Evolutionary conservation across 2,888 invertebrate species (phyloP), one percentile per base, ranked within the genome.

Genomic region (Eupithecia vulgata): DNA sequence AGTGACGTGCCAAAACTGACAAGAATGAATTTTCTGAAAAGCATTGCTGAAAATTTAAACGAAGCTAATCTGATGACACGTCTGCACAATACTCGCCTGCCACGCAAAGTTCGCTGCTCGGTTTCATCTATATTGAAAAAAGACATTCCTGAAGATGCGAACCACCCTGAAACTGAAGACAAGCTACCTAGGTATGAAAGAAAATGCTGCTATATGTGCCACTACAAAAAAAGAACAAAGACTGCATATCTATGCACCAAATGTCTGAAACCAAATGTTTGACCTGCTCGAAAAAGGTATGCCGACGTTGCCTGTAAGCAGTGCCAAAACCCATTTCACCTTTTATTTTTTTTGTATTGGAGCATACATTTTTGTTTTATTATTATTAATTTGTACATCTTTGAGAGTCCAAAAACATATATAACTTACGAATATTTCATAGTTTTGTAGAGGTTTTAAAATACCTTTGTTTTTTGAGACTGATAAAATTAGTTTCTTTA

Each of bases 151-250:
- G 45, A 45, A 30, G 45, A 59, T 30, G 45, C n/a, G 40, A 67
- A 34, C 13, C 34, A 67, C 66, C 59, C 40, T 48, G 67, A 68
- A 45, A 52, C 34, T 52, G 64, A 68, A 42, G 48, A 72, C 59
- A 72, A 71, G 62, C 45, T 71, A 52, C 67, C 72, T 15, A 57
- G 68, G 62, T 62, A 67, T 61, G 67, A 71, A 67, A 71, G 67
- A 67, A 67, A 67, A 71, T 71, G 62, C 61, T 71, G 67, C 59
- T 59, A 71, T 67, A 52, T 67, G 67, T 71, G 71, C 61, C 71
- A 67, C 42, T 40, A 40, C 52, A 67, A 67, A 57, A 59, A 67
- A 71, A 71, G 40, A 67, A 71, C 67, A 42, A 71, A 71, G 67
- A 71, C 71, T 67, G 71, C 57, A 37, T 67, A 70, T 70, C 30